These are phyloP conservation scores for Brenthis daphne DNA, from an alignment of 2,888 invertebrate species.

Conservation along the genomic window DNA sequence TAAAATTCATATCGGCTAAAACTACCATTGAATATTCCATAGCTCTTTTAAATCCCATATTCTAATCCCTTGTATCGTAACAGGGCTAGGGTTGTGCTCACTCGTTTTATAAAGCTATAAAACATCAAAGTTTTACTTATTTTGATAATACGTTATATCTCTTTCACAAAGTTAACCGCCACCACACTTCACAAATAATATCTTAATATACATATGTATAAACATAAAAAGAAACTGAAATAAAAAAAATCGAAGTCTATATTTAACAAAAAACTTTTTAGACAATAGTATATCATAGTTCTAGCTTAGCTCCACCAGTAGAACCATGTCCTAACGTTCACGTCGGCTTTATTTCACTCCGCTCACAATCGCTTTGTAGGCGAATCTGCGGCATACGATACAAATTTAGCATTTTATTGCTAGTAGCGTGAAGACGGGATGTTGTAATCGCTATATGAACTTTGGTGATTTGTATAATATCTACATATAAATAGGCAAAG, in stretches of 20 bases:
- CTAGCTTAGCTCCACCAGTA: not conserved
- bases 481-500: not conserved
- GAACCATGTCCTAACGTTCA: not conserved
- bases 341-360: constrained; percentile 16
- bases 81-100: constrained; percentile 6
- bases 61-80: constrained; percentile 24
- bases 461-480: not conserved
- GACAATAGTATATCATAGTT: not conserved
- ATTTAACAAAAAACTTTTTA: too few species aligned
- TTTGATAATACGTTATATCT: too few species aligned
- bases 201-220: too few species aligned
- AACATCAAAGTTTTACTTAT: too few species aligned
- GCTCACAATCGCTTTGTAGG: constrained; percentile 28
- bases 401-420: constrained; percentile 26
- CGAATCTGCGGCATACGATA: constrained; percentile 22
- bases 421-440: not conserved
- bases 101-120: not conserved
- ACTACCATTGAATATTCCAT: constrained; percentile 20
- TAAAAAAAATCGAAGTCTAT: too few species aligned
- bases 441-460: constrained; percentile 1
- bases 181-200: too few species aligned
- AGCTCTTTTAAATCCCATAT: constrained; percentile 18
- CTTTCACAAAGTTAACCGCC: too few species aligned
- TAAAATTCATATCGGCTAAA: constrained; percentile 21
- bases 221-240: too few species aligned